Conservation (phyloP, 2,113 vertebrate species). For the Myotis lucifugus region DNA sequence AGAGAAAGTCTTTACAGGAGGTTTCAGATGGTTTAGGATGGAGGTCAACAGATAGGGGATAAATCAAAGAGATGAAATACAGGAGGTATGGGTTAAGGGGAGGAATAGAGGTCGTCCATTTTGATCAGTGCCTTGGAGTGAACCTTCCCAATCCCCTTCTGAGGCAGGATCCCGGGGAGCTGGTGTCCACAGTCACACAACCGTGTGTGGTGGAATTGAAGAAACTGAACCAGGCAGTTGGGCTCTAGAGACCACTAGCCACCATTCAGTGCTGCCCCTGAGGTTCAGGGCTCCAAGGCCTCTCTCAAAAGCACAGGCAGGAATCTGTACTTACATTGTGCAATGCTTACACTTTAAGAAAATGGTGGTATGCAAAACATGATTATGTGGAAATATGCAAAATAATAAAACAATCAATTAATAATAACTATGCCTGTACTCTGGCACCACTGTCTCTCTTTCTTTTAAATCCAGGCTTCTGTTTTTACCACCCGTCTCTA, state of each 20-base stretch:
- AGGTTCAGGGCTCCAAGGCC: too few relatives aligned
- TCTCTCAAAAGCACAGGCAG: not conserved
- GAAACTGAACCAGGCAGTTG: not conserved
- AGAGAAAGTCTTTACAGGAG: not conserved
- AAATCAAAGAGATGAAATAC: not conserved
- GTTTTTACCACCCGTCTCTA: not conserved
- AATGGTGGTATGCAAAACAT: not conserved
- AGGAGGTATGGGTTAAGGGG: not conserved
- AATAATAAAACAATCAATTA: not conserved
- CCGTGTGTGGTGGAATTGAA: accelerated
- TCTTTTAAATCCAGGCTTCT: not conserved
- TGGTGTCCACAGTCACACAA: not conserved
- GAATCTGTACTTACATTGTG: not conserved
- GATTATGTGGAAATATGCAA: not conserved
- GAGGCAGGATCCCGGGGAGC: not conserved
- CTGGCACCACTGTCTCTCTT: not conserved
- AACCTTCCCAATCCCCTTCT: not conserved
- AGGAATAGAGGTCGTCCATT: not conserved
- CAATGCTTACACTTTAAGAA: not conserved
- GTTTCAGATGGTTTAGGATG: not conserved
- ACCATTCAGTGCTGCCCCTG: not conserved
- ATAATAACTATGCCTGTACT: not conserved
- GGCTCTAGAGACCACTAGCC: not conserved
- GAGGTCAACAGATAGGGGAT: not conserved
- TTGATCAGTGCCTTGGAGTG: not conserved